Evolutionary conservation across 1,140 invertebrate genomes (phyloP).

Genomic region (Mesaphorura yosii): DNA sequence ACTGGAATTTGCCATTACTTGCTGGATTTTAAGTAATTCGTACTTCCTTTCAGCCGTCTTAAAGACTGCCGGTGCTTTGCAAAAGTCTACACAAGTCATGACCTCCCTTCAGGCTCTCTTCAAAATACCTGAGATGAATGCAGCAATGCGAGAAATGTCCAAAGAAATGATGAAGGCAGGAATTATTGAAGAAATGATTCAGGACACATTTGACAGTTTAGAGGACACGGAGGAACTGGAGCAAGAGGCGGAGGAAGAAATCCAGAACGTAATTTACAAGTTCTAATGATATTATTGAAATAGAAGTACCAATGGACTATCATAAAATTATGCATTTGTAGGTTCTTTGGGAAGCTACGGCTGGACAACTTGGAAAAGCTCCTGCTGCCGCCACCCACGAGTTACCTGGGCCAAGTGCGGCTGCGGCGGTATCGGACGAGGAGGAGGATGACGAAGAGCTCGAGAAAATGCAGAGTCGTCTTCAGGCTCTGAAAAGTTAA

Average conservation of each 20-base stretch:
- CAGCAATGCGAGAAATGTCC: conserved; percentile 93
- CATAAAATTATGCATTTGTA: conserved; percentile 38
- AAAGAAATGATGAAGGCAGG: conserved; percentile 90
- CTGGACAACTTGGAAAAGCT: conserved; percentile 81
- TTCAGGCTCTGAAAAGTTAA: conserved; percentile 71
- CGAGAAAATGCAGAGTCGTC: conserved; percentile 69
- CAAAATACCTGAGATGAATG: conserved; percentile 80
- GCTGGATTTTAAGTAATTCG: neutral
- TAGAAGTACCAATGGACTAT: neutral
- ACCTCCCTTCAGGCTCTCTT: conserved; percentile 88
- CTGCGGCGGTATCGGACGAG: conserved; percentile 43
- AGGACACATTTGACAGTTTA: conserved; percentile 87
- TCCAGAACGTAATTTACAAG: conserved; percentile 60
- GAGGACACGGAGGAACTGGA: conserved; percentile 84
- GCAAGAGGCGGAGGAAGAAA: conserved; percentile 82
- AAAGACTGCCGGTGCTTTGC: conserved; percentile 75
- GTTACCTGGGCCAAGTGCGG: conserved; percentile 45
- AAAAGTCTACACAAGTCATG: conserved; percentile 94
- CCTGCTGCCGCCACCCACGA: conserved; percentile 49
- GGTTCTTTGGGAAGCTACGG: conserved; percentile 90
- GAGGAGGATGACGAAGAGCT: conserved; percentile 62
- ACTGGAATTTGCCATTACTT: neutral
- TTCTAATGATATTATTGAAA: neutral
- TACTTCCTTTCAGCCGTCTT: conserved; percentile 54
- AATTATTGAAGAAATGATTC: conserved; percentile 91